Conservation (phyloP, 1,140 invertebrate genomes). For the Papilio polyxenes region DNA sequence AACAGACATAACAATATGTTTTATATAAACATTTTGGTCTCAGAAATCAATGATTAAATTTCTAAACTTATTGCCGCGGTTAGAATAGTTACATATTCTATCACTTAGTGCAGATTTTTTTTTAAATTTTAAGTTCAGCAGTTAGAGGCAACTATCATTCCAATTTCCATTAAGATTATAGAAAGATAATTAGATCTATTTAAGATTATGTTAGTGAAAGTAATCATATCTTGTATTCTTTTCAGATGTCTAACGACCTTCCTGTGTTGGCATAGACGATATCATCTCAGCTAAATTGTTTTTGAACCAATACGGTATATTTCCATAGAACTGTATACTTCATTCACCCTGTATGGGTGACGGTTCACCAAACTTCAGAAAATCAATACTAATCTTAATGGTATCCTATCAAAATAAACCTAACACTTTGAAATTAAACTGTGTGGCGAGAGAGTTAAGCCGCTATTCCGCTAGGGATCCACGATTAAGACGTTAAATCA, state of each 20-base stretch:
- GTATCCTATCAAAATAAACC: slow-evolving; percentile 74
- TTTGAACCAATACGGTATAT: not conserved
- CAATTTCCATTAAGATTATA: too few relatives aligned
- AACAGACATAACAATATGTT: too few relatives aligned
- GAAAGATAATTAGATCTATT: not conserved
- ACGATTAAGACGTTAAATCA: slow-evolving; percentile 73
- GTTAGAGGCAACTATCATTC: too few relatives aligned
- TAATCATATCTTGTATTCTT: not conserved
- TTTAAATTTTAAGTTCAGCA: too few relatives aligned
- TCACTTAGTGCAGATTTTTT: too few relatives aligned
- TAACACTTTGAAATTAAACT: slow-evolving; percentile 71
- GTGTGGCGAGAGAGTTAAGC: slow-evolving; percentile 70
- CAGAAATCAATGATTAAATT: too few relatives aligned
- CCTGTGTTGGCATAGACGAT: not conserved
- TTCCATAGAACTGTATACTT: not conserved
- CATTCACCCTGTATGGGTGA: slow-evolving; percentile 58
- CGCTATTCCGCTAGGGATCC: slow-evolving; percentile 78
- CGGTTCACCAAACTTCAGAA: slow-evolving; percentile 41
- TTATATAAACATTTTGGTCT: too few relatives aligned
- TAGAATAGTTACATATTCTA: too few relatives aligned
- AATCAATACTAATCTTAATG: slow-evolving; percentile 69
- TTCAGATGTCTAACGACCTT: not conserved
- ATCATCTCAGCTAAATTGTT: not conserved
- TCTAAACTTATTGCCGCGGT: too few relatives aligned
- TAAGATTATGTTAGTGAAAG: not conserved